These are phyloP conservation scores for Ammodramus savannarum DNA, from an alignment of 2,113 vertebrate genomes.

Conservation along the genomic window DNA sequence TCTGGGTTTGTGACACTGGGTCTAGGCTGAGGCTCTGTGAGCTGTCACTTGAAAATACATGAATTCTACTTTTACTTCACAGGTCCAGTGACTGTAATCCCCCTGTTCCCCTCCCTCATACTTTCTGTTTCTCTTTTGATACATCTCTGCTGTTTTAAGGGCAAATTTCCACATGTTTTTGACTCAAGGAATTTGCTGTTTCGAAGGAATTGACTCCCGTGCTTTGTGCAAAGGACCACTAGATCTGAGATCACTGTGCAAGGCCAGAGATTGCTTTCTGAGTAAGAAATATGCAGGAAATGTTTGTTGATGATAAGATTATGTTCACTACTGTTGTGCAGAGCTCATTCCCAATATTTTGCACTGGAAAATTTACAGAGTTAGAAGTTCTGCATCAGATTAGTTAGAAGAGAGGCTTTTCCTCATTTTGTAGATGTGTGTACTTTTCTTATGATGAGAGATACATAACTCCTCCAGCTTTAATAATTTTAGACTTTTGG, in stretches of 20 bases:
- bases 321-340: not conserved
- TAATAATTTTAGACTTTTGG: not conserved
- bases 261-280: not conserved
- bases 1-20: not conserved
- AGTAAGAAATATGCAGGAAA: not conserved
- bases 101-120: not conserved
- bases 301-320: not conserved
- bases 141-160: not conserved
- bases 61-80: not conserved
- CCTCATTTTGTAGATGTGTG: not conserved
- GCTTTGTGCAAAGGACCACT: not conserved
- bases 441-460: not conserved
- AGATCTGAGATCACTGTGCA: not conserved
- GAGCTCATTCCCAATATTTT: not conserved
- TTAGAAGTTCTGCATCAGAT: not conserved
- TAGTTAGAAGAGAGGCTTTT: not conserved
- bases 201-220: not conserved
- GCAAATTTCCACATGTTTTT: not conserved
- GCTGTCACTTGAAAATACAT: not conserved
- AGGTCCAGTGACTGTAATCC: not conserved
- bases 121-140: not conserved
- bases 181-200: not conserved
- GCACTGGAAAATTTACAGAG: not conserved
- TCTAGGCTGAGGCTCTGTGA: not conserved
- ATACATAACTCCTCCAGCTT: not conserved